Base-by-base conservation (phyloP, 1,140 invertebrate species). In the Pomacea maculata region DNA sequence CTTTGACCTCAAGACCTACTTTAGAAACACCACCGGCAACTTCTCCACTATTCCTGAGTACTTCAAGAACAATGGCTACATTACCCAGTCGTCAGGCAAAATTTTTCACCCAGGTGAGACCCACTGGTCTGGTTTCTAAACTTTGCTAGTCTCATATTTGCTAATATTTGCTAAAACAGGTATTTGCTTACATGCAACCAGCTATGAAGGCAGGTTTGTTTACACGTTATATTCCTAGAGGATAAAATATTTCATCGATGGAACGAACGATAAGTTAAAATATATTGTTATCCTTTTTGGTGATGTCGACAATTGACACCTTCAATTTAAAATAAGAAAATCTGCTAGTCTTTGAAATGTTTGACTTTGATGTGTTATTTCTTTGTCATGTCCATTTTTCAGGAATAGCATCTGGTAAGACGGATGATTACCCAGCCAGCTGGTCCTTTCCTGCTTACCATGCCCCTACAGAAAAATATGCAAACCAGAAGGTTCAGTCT, bases 401-500 rank as follows among this genome's bases (percentile, higher is more conserved):
- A 88, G 95, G 95, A 9, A 91, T 92, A 64, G 95, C 95, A 84
- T 96, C 95, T 4, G 96, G 96, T 88, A 93, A 93, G 83, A 95
- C 93, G n/a, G 96, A 97, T 89, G 96, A 97, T 88, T 95, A 93
- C 89, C 95, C 95, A 1, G 94, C 95, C 80, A 97, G 96, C 84
- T 97, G 96, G 96, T 94, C 94, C 0, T 87, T 93, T 71, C 88
- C 90, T 14, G 94, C 95, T 5, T 97, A 95, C 89, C 95, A 96
- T 91, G 95, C 96, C 0, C 93, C 93, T 64, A 95, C 95, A 7
- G 4, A 67, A n/a, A 78, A 78, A 17, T 78, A 78, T 34, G 15
- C 25, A 6, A 52, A 34, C 15, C 34, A 78, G 67, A 65, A 45
- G 61, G 75, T 54, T 61, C 57, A 14, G 57, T 61, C 11, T 14